phyloP scores from a whole-genome alignment of 2,113 vertebrate species.

The Lophotis ruficrista region DNA sequence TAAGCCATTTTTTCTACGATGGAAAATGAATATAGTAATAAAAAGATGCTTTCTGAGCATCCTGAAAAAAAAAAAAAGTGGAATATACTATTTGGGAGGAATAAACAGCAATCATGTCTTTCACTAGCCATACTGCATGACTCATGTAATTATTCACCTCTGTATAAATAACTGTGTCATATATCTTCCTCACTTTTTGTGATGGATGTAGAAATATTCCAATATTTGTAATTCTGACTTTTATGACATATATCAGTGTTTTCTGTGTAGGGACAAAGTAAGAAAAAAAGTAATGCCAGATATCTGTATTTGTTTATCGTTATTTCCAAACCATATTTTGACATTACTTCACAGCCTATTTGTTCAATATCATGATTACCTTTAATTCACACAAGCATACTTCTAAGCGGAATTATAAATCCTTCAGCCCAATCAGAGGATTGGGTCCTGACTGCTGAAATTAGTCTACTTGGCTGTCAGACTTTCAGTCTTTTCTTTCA shows the following conservation, averaged over 20 bases:
- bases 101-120: neutral
- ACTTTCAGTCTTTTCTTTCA: neutral
- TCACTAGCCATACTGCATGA: neutral
- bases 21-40: neutral
- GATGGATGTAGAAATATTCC: neutral
- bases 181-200: neutral
- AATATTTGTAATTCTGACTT: neutral
- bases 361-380: neutral
- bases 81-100: neutral
- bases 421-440: neutral
- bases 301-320: neutral
- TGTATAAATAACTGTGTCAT: neutral
- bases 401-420: neutral
- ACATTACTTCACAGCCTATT: neutral
- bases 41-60: neutral
- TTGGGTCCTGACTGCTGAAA: neutral
- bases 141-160: neutral
- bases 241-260: neutral
- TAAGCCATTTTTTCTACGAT: neutral
- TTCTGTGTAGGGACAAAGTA: neutral
- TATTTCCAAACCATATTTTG: neutral
- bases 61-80: neutral
- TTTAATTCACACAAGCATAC: neutral
- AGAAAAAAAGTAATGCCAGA: neutral
- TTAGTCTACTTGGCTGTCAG: neutral